Conservation (phyloP, 2,113 vertebrate genomes). For the Sclerurus mexicanus region DNA sequence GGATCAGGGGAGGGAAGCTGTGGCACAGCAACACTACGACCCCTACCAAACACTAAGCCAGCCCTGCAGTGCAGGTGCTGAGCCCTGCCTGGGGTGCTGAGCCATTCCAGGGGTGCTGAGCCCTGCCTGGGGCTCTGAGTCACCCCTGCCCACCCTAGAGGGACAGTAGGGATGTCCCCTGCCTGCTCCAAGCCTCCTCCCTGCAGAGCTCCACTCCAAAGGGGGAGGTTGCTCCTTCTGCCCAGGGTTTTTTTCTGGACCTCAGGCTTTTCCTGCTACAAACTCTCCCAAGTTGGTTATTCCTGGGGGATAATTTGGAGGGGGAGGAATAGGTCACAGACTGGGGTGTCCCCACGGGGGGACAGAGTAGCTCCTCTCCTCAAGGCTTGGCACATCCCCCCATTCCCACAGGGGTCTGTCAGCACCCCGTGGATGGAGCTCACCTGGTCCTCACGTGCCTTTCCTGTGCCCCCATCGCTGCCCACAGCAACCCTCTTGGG, state of each 20-base stretch:
- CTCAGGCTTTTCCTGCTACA: background rate
- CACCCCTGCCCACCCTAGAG: accelerated
- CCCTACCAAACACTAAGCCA: conserved; percentile 16
- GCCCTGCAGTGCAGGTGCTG: background rate
- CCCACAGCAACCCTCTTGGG: background rate
- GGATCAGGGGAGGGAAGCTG: background rate
- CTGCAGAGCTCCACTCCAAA: accelerated
- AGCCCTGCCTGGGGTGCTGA: background rate
- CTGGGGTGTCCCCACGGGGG: accelerated
- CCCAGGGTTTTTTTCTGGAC: background rate
- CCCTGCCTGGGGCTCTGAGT: background rate
- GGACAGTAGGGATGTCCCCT: background rate
- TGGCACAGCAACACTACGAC: conserved; percentile 4
- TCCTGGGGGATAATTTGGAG: background rate
- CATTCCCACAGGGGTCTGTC: accelerated
- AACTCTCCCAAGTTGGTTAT: accelerated
- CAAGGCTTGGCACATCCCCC: background rate
- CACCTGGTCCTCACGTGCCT: background rate
- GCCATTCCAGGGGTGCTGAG: background rate
- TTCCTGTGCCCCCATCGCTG: background rate
- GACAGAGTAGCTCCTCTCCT: background rate
- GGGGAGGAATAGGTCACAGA: background rate
- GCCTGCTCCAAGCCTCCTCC: background rate
- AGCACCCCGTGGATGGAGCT: background rate
- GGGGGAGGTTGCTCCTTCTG: background rate